Evolutionary conservation across 2,888 invertebrate species (phyloP).

Genomic region (Hypselothyrea guttata): DNA sequence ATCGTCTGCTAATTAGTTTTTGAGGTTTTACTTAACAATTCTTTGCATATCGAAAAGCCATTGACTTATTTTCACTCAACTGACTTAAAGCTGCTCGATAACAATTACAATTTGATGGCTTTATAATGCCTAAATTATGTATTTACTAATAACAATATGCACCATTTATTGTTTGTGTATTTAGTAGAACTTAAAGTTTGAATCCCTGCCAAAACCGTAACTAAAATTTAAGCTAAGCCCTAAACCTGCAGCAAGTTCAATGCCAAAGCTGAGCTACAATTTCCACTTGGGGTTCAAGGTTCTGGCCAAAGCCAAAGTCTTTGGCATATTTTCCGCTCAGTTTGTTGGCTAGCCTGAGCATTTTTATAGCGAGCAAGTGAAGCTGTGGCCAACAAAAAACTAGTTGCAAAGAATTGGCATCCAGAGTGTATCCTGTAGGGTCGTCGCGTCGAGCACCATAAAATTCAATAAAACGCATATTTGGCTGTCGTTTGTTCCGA

Average conservation of each 20-base stretch:
- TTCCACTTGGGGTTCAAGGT: slow-evolving; percentile 46
- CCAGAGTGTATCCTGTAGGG: slow-evolving; percentile 25
- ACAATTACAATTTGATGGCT: slow-evolving; percentile 14
- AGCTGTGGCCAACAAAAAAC: slow-evolving; percentile 5
- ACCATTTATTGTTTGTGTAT: too few species aligned
- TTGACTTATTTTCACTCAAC: slow-evolving; percentile 8
- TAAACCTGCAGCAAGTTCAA: slow-evolving; percentile 45
- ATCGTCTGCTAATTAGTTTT: slow-evolving; percentile 63
- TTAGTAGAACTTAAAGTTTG: too few species aligned
- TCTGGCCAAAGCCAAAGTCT: slow-evolving; percentile 32
- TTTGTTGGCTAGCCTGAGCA: slow-evolving; percentile 38
- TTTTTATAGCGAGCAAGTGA: slow-evolving; percentile 2
- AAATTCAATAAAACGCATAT: slow-evolving; percentile 80
- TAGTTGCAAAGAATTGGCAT: slow-evolving; percentile 20
- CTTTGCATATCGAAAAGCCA: background rate
- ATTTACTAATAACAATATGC: too few species aligned
- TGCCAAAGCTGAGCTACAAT: slow-evolving; percentile 39
- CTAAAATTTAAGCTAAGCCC: background rate
- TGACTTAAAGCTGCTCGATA: too few species aligned
- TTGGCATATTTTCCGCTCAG: slow-evolving; percentile 64
- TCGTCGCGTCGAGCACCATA: slow-evolving; percentile 60
- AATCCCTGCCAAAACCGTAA: background rate
- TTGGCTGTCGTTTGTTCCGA: slow-evolving; percentile 73
- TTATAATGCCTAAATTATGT: slow-evolving; percentile 13
- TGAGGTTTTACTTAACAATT: slow-evolving; percentile 49